These are phyloP conservation scores for Bombylius major DNA, from an alignment of 2,888 invertebrate species.

Conservation along the genomic window DNA sequence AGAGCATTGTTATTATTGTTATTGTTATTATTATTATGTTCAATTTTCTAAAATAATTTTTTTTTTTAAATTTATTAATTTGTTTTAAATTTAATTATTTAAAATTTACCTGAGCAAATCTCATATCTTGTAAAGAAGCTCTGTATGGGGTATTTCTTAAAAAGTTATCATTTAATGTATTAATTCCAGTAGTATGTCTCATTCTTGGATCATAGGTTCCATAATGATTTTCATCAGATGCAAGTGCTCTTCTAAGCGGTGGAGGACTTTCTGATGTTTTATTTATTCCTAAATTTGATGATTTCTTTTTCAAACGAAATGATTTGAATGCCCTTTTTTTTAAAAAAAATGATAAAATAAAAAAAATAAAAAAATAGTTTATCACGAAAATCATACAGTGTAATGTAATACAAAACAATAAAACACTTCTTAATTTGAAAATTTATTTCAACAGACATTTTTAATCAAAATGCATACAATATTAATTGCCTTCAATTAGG, in stretches of 20 bases:
- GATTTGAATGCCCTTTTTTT: slow-evolving; percentile 29
- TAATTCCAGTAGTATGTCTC: slow-evolving; percentile 20
- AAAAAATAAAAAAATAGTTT: background rate
- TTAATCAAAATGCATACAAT: no score
- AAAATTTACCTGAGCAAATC: slow-evolving; percentile 21
- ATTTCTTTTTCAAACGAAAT: slow-evolving; percentile 33
- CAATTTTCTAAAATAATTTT: background rate
- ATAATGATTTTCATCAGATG: slow-evolving; percentile 17
- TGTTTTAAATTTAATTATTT: background rate
- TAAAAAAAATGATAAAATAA: slow-evolving; percentile 3
- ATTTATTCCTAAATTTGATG: slow-evolving; percentile 34
- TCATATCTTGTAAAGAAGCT: slow-evolving; percentile 30
- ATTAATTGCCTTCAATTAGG: no score
- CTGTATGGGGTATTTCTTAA: slow-evolving; percentile 24
- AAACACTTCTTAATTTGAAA: no score
- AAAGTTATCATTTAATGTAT: slow-evolving; percentile 17
- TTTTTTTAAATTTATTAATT: no score
- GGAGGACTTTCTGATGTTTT: slow-evolving; percentile 37
- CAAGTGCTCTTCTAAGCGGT: slow-evolving; percentile 20
- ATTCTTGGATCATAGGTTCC: slow-evolving; percentile 22
- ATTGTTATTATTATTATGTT: background rate
- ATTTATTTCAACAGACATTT: no score
- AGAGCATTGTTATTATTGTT: slow-evolving; percentile 5
- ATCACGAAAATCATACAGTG: background rate
- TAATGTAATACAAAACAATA: background rate